These are phyloP conservation scores for Strix uralensis DNA, from an alignment of 2,113 vertebrate genomes.

Conservation along the genomic window DNA sequence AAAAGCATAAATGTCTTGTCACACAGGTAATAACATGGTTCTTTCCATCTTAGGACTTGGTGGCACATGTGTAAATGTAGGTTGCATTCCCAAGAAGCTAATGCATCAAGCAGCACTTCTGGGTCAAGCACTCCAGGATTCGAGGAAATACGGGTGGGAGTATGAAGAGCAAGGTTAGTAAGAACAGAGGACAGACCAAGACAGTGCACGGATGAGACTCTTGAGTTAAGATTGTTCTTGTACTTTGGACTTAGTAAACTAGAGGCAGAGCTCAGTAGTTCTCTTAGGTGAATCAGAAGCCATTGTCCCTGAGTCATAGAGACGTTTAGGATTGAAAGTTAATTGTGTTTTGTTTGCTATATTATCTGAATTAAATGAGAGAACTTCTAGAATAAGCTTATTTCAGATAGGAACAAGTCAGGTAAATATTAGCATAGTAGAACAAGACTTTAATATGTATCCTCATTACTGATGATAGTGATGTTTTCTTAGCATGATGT, in stretches of 20 bases:
- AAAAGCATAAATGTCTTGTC: background rate
- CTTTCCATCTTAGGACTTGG: slow-evolving; percentile 83
- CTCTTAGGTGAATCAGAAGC: background rate
- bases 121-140: slow-evolving; percentile 83
- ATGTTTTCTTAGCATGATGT: background rate
- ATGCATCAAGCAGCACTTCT: slow-evolving; percentile 96
- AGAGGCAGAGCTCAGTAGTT: background rate
- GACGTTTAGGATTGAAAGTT: background rate
- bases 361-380: background rate
- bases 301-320: background rate
- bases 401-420: background rate
- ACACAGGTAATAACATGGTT: background rate
- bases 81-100: slow-evolving; percentile 96
- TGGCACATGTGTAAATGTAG: slow-evolving; percentile 95
- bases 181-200: background rate
- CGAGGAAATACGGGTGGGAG: slow-evolving; percentile 92
- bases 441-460: background rate
- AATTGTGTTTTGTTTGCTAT: background rate
- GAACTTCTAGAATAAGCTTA: background rate
- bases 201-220: background rate
- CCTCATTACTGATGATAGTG: background rate
- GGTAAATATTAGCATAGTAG: background rate
- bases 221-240: background rate
- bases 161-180: slow-evolving; percentile 83
- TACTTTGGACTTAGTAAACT: background rate